Conservation (phyloP, 2,113 vertebrate species). For the Paraplagusia blochii region DNA sequence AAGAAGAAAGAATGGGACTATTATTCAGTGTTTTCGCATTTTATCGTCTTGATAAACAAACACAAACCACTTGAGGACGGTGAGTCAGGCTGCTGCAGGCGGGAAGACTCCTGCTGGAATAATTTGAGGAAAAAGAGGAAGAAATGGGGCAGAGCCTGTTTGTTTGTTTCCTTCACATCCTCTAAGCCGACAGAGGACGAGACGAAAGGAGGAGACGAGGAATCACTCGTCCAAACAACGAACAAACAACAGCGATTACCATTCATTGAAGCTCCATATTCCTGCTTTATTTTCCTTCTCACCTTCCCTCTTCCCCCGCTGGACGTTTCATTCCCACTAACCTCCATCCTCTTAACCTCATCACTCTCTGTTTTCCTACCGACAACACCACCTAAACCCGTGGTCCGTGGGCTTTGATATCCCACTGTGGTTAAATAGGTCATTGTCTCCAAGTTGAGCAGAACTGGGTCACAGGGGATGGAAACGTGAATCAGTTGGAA, state of each 20-base stretch:
- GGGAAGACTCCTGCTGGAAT: conserved; percentile 41
- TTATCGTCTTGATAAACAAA: conserved; percentile 10
- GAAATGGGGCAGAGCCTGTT: conserved; percentile 32
- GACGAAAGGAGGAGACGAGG: too few relatives aligned
- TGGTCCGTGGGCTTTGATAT: conserved; percentile 20
- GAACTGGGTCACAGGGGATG: conserved; percentile 62
- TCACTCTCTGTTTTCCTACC: conserved; percentile 14
- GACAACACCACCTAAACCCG: background rate
- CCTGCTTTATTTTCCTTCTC: conserved; percentile 7
- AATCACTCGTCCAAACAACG: conserved; percentile 39
- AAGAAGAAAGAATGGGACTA: conserved; percentile 17
- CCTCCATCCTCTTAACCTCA: conserved; percentile 11
- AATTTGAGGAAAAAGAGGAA: conserved; percentile 28
- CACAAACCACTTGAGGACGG: conserved; percentile 10
- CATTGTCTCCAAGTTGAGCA: conserved; percentile 43
- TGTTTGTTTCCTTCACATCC: conserved; percentile 24
- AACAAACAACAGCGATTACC: conserved; percentile 23
- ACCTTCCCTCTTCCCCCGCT: conserved; percentile 17
- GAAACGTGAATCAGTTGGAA: conserved; percentile 45
- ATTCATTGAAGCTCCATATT: conserved; percentile 9
- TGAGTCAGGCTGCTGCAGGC: conserved; percentile 37
- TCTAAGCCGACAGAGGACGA: background rate
- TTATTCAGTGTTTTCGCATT: conserved; percentile 21
- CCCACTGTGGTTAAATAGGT: conserved; percentile 58
- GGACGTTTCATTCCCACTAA: background rate